Evolutionary conservation across 2,797 vertebrate genomes (phyloP).

Genomic region (Pangasius larnaudii): DNA sequence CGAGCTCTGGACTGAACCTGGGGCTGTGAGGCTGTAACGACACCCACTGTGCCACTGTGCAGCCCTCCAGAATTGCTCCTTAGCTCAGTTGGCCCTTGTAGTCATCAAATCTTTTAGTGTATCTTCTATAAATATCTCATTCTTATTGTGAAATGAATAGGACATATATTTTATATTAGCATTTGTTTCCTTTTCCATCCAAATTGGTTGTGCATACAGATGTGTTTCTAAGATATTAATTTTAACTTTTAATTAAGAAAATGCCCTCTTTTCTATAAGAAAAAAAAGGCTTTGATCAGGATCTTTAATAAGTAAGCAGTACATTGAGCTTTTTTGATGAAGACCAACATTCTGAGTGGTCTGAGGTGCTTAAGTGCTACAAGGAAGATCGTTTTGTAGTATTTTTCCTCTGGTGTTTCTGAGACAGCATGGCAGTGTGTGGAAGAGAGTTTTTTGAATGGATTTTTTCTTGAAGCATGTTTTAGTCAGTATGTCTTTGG

Average conservation of each 20-base stretch:
- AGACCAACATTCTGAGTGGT: not conserved
- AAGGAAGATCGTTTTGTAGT: not conserved
- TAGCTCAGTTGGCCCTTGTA: not conserved
- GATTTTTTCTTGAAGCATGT: slow-evolving; percentile 27
- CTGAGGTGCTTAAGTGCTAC: slow-evolving; percentile 19
- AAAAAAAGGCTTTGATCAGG: not conserved
- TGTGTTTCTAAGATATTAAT: not conserved
- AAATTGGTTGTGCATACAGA: not conserved
- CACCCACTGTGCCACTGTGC: not conserved
- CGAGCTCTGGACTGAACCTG: not conserved
- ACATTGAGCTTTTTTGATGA: not conserved
- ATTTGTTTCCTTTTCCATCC: not conserved
- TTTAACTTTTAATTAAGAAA: not conserved
- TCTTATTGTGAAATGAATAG: not conserved
- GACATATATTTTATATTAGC: not conserved
- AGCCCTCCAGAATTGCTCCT: not conserved
- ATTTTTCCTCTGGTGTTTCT: not conserved
- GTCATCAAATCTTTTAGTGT: not conserved
- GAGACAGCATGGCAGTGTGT: slow-evolving; percentile 13
- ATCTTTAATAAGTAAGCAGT: not conserved
- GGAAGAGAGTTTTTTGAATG: slow-evolving; percentile 16
- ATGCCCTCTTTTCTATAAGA: not conserved
- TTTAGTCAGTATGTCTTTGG: slow-evolving; percentile 40
- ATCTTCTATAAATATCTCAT: not conserved
- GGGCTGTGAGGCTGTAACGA: not conserved